A percentile compares a stretch with the other conserved stretches of the same genome.
These are phyloP conservation scores for Colletes gigas DNA, from an alignment of 1,140 invertebrate genomes.

Conservation along the genomic window DNA sequence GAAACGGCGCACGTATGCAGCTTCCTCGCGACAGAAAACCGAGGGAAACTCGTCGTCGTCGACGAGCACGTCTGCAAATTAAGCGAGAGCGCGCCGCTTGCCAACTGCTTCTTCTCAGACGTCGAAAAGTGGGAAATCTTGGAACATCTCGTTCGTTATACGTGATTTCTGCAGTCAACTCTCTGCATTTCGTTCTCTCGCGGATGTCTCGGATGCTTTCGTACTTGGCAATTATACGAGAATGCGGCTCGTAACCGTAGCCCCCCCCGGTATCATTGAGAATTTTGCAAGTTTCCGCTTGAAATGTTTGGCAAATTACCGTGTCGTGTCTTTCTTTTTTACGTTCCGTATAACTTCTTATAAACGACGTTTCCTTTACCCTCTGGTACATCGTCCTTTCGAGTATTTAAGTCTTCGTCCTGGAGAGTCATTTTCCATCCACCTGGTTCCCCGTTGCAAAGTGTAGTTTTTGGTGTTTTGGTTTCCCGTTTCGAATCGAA, in stretches of 20 bases:
- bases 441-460: too few species aligned
- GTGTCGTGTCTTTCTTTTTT: neutral
- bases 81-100: constrained; percentile 28
- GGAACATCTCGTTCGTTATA: constrained; percentile 51
- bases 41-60: neutral
- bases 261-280: constrained; percentile 6
- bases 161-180: constrained; percentile 28
- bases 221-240: constrained; percentile 40
- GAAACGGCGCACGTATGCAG: neutral
- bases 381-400: too few species aligned
- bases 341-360: neutral
- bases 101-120: constrained; percentile 36
- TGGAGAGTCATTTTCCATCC: too few species aligned
- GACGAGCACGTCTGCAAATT: constrained; percentile 44
- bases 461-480: too few species aligned
- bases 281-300: neutral
- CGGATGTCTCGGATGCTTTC: constrained; percentile 41
- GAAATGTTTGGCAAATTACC: constrained; percentile 4
- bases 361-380: neutral
- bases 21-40: neutral
- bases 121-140: constrained; percentile 49
- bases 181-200: constrained; percentile 3
- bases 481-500: too few species aligned
- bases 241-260: constrained; percentile 11
- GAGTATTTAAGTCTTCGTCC: too few species aligned